Evolutionary conservation across 1,140 invertebrate genomes (phyloP).

Genomic region (Eriocheir sinensis): DNA sequence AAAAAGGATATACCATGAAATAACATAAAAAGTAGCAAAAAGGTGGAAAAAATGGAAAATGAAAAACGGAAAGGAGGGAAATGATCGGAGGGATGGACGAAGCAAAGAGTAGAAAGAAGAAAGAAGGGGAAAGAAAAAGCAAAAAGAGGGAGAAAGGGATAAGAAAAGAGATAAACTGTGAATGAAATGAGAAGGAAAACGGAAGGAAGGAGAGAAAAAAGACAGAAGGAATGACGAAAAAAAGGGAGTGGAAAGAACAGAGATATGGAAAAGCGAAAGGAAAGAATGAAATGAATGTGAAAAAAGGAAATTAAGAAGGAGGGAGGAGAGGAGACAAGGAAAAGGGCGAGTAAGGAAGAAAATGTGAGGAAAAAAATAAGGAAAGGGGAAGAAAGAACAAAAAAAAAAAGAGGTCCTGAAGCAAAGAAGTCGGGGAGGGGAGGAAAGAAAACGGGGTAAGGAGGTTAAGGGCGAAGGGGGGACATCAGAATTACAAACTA

Average conservation of each 20-base stretch:
- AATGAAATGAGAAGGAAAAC: background rate
- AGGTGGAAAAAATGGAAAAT: no score
- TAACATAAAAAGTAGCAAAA: background rate
- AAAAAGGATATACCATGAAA: background rate
- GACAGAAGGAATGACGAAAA: no score
- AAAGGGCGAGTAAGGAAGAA: background rate
- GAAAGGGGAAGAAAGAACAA: background rate
- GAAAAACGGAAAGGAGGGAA: no score
- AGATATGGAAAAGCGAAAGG: no score
- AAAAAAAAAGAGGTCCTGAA: background rate
- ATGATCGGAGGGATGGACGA: no score
- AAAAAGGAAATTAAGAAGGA: background rate
- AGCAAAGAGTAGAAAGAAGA: no score
- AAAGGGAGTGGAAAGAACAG: no score
- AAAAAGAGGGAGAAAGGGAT: background rate
- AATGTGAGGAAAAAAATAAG: background rate
- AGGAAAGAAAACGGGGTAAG: background rate
- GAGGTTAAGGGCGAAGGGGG: background rate
- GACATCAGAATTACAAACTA: slow-evolving; percentile 38
- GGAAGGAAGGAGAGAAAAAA: background rate
- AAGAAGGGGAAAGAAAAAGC: no score
- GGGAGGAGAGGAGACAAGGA: background rate
- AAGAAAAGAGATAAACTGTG: background rate
- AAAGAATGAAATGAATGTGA: no score
- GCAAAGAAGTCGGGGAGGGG: background rate